Evolutionary conservation across 2,797 vertebrate genomes (phyloP).

Genomic region (Pangasius macronema): DNA sequence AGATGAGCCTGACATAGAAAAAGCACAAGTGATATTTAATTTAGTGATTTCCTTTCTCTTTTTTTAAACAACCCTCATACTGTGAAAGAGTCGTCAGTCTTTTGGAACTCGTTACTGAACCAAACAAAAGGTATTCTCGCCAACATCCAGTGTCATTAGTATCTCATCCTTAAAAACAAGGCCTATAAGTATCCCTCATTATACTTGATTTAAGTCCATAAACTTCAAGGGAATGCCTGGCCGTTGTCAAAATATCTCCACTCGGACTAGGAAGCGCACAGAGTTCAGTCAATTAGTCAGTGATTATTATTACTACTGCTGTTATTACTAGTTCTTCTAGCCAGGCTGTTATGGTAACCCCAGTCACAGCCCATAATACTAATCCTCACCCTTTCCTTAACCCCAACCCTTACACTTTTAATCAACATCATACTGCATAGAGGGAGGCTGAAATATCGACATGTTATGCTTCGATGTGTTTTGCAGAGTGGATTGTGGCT

Average conservation of each 20-base stretch:
- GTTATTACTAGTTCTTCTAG: conserved; percentile 80
- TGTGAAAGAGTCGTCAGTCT: background rate
- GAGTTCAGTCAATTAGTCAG: conserved; percentile 84
- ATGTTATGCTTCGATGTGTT: conserved; percentile 70
- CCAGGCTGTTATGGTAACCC: conserved; percentile 81
- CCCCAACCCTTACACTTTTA: conserved; percentile 84
- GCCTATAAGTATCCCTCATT: conserved; percentile 41
- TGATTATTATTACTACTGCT: conserved; percentile 85
- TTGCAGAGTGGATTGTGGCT: conserved; percentile 60
- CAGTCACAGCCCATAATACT: conserved; percentile 72
- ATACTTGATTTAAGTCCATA: conserved; percentile 62
- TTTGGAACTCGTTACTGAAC: conserved; percentile 19
- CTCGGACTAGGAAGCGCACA: conserved; percentile 74
- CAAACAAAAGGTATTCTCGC: conserved; percentile 37
- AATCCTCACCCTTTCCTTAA: conserved; percentile 79
- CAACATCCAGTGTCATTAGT: conserved; percentile 44
- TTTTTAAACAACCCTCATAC: background rate
- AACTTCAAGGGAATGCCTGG: conserved; percentile 66
- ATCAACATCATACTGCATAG: conserved; percentile 81
- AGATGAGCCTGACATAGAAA: background rate
- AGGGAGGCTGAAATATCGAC: conserved; percentile 79
- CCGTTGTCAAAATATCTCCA: conserved; percentile 74
- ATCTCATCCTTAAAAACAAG: conserved; percentile 50
- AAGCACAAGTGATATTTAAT: background rate
- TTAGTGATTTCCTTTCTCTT: background rate